phyloP scores from a whole-genome alignment of 2,888 invertebrate species.

The Cataglyphis rosenhaueri region DNA sequence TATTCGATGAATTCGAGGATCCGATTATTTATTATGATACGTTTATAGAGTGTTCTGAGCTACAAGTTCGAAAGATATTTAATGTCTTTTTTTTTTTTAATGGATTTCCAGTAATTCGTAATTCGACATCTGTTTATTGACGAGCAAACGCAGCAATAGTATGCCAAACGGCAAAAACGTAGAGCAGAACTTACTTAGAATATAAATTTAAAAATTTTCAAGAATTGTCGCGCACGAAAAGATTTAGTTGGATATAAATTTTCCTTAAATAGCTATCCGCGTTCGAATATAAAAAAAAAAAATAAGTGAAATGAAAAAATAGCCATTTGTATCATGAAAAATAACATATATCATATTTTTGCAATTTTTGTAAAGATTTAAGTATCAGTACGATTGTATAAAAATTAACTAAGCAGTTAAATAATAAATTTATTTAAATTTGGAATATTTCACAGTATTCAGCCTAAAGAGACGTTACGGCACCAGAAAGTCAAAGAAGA shows the following conservation, averaged over 20 bases:
- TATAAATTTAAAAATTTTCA: not conserved
- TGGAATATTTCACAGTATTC: constrained; percentile 68
- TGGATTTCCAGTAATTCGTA: constrained; percentile 19
- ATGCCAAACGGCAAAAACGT: not conserved
- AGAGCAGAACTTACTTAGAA: not conserved
- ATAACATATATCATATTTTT: not conserved
- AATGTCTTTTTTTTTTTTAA: not conserved
- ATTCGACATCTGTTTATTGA: constrained; percentile 11
- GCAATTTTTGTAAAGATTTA: not conserved
- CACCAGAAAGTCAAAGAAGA: constrained; percentile 76
- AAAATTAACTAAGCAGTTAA: not conserved
- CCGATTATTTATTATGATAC: constrained; percentile 7
- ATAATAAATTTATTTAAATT: not conserved
- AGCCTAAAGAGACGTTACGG: constrained; percentile 71
- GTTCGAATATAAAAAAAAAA: not conserved
- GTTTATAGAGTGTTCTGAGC: not conserved
- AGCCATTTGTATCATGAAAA: not conserved
- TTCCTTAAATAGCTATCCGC: not conserved
- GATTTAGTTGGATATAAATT: constrained; percentile 10
- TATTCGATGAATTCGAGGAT: not conserved
- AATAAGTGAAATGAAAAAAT: not conserved
- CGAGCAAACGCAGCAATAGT: not conserved
- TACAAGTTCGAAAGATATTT: constrained; percentile 27
- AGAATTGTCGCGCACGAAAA: not conserved
- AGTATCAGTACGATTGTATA: not conserved